These are phyloP conservation scores for Hippocampus guttulatus DNA, from an alignment of 2,113 vertebrate species.

Conservation along the genomic window DNA sequence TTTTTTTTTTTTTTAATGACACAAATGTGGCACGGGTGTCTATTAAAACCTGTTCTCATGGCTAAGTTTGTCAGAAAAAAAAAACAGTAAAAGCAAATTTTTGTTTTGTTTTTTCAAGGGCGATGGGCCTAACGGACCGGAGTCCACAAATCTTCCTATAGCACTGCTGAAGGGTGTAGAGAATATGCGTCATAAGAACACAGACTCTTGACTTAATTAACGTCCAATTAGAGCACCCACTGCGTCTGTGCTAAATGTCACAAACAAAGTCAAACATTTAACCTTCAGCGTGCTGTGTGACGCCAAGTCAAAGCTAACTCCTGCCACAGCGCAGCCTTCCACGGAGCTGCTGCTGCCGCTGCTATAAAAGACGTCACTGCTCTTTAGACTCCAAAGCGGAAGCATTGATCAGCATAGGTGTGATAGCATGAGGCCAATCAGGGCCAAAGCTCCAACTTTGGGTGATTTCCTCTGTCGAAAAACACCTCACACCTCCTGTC, in stretches of 20 bases:
- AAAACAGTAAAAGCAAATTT: too few species aligned
- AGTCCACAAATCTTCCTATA: background rate
- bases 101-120: too few species aligned
- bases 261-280: conserved; percentile 1
- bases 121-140: background rate
- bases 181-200: background rate
- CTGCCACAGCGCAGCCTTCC: conserved; percentile 35
- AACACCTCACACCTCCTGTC: conserved; percentile 31
- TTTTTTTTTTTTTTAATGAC: too few species aligned
- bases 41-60: too few species aligned
- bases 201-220: background rate
- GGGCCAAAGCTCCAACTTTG: conserved; percentile 33
- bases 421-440: conserved; percentile 67
- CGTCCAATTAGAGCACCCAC: background rate
- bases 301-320: background rate
- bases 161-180: background rate
- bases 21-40: too few species aligned
- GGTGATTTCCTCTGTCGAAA: conserved; percentile 38
- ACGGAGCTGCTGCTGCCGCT: conserved; percentile 26
- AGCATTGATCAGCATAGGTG: conserved; percentile 63
- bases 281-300: background rate
- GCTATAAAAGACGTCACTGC: conserved; percentile 23
- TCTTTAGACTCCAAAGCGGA: conserved; percentile 40
- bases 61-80: too few species aligned
- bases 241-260: background rate